Conservation (phyloP, 2,797 vertebrate species). For the Garrulus glandarius region DNA sequence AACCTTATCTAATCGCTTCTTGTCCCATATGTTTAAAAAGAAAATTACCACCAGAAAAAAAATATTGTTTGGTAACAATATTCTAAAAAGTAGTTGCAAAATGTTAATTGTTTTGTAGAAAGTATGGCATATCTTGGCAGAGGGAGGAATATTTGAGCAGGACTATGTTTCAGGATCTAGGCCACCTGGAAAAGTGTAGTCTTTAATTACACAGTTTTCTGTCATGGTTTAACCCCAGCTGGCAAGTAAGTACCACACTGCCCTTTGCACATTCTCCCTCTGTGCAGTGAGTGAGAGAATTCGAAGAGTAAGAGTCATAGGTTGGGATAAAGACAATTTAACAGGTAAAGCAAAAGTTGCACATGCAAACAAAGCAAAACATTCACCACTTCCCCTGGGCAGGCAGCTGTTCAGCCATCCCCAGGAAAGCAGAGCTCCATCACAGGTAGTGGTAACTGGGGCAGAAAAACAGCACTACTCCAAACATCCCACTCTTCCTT, state of each 20-base stretch:
- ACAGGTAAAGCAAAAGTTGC: neutral
- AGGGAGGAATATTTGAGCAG: neutral
- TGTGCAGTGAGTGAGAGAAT: neutral
- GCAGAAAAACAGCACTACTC: neutral
- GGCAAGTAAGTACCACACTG: neutral
- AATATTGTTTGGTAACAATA: neutral
- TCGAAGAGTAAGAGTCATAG: neutral
- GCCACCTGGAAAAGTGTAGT: neutral
- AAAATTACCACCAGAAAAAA: neutral
- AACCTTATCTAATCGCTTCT: neutral
- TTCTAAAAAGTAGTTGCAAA: neutral
- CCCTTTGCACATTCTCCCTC: neutral
- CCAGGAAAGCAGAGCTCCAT: neutral
- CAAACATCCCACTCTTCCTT: neutral
- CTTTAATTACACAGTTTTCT: neutral
- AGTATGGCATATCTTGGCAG: neutral
- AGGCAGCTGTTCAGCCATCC: neutral
- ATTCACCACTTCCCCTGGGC: neutral
- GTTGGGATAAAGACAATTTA: neutral
- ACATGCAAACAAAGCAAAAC: neutral
- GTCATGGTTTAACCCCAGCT: neutral
- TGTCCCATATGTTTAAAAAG: neutral
- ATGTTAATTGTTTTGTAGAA: neutral
- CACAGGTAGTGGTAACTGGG: neutral
- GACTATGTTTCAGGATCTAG: neutral